These are phyloP conservation scores for Pardalotus punctatus DNA, from an alignment of 2,113 vertebrate species.

Conservation along the genomic window DNA sequence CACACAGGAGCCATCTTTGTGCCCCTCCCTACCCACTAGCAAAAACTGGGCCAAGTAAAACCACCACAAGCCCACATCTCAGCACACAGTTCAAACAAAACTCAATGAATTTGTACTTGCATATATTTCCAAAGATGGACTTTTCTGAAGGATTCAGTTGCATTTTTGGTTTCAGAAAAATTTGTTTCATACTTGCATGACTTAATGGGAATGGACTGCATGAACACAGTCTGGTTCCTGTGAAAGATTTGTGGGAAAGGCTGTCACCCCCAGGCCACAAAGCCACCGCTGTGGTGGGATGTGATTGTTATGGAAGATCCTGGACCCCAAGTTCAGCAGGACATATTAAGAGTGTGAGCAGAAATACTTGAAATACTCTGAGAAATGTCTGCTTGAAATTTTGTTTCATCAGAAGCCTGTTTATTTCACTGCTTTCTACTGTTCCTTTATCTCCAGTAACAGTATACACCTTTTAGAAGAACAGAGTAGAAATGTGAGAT, in stretches of 20 bases:
- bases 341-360: neutral
- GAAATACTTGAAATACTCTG: neutral
- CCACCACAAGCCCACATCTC: neutral
- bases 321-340: neutral
- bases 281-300: neutral
- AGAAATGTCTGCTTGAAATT: neutral
- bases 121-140: neutral
- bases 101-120: neutral
- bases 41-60: no score
- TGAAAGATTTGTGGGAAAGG: neutral
- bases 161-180: neutral
- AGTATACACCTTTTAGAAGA: neutral
- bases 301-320: neutral
- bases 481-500: neutral
- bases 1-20: no score
- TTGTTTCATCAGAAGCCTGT: neutral
- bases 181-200: neutral
- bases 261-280: neutral
- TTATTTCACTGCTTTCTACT: neutral
- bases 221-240: neutral
- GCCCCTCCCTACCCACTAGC: no score
- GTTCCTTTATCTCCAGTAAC: neutral
- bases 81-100: neutral
- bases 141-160: neutral
- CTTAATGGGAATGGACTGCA: neutral